Evolutionary conservation across 1,140 invertebrate genomes (phyloP).

Genomic region (Vanessa tameamea): DNA sequence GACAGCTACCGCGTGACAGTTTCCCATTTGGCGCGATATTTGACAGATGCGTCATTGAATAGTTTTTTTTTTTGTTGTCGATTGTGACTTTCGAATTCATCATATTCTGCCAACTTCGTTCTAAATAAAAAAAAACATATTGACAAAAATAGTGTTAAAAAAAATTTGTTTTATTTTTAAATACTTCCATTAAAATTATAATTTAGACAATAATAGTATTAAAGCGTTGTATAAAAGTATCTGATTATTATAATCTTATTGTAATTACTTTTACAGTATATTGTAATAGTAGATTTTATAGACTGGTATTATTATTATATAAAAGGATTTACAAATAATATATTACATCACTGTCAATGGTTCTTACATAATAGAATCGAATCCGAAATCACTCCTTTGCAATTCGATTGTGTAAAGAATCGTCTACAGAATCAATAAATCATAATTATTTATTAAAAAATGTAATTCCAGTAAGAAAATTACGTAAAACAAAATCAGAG

Average conservation of each 20-base stretch:
- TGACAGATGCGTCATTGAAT: slow-evolving; percentile 41
- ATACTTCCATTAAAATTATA: too few species aligned
- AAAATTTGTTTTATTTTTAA: too few species aligned
- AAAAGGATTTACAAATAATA: too few species aligned
- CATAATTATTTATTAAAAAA: slow-evolving; percentile 21
- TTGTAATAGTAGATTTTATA: too few species aligned
- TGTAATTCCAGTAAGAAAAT: slow-evolving; percentile 34
- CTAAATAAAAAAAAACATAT: neutral
- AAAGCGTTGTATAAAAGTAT: too few species aligned
- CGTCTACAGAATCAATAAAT: neutral
- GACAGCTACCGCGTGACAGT: slow-evolving; percentile 41
- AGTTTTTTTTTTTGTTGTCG: slow-evolving; percentile 30
- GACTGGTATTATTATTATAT: too few species aligned
- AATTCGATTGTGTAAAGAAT: neutral
- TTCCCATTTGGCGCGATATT: slow-evolving; percentile 40
- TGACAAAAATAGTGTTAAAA: neutral
- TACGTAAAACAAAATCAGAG: slow-evolving; percentile 39
- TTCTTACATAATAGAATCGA: neutral
- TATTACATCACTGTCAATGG: too few species aligned
- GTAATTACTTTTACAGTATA: too few species aligned
- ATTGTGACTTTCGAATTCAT: slow-evolving; percentile 1
- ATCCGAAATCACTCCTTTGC: neutral
- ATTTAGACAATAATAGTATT: too few species aligned
- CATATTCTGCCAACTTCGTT: neutral
- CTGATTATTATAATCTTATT: too few species aligned